Evolutionary conservation across 2,797 vertebrate genomes (phyloP), one percentile per base, ranked within the genome.

Genomic region (Xenops minutus): DNA sequence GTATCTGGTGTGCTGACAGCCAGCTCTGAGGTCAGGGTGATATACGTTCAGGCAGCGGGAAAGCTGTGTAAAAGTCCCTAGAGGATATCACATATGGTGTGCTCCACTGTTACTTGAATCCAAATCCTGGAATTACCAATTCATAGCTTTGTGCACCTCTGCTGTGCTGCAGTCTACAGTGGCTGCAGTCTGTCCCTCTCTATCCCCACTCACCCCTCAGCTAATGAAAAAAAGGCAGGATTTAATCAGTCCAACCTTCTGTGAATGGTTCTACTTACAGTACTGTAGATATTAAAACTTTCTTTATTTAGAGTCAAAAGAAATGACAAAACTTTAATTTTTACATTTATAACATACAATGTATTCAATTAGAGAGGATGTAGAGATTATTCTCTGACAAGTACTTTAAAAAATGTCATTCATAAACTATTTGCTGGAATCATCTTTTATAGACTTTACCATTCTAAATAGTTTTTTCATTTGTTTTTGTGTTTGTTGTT

Each of bases 21-120:
- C 56, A 34, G 39, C 61, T 37, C 41, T 62, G 68, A 44, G 59
- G 71, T 79, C 48, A 44, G 55, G 20, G 11, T 30, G 66, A 29
- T 48, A 51, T 0, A 0, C 1, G 1, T 24, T 62, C 43, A 71
- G 34, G 63, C 41, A 67, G 54, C 11, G 12, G 15, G 43, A 62
- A 77, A 44, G 46, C 68, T 89, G 46, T 39, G 32, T 43, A 16
- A 12, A 66, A 56, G 26, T 76, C 67, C 52, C 44, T 73, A 6
- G 44, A 26, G 63, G 23, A 3, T 85, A 30, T 82, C 34, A n/a
- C 27, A 12, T 51, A n/a, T 13, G 22, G 24, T 52, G 16, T 43
- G 16, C 23, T 51, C 41, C 26, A 18, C 36, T 30, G 63, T 21
- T 67, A 56, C 52, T 54, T 67, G 44, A 76, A 74, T 81, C 55